Evolutionary conservation across 1,140 invertebrate species (phyloP), one percentile per base, ranked within the genome.

Genomic region (Apolygus lucorum): DNA sequence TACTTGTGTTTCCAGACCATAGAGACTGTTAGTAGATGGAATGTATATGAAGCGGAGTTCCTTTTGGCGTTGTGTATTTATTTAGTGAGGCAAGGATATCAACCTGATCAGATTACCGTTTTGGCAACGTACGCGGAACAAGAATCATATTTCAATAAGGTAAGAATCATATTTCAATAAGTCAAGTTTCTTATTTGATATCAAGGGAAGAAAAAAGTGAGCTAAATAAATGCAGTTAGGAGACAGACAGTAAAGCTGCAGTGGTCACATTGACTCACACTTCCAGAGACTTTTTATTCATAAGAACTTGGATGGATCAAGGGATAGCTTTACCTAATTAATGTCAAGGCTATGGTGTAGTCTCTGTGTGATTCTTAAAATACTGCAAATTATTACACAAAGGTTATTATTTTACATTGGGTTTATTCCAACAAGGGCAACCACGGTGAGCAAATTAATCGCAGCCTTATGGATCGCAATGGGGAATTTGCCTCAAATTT

Each of bases 151-250:
- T 64, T 28, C 29, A 13, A 67, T 2, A 17, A 24, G 34, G 17
- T 14, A 42, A 67, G 22, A 25, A 27, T 4, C 14, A 28, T 66
- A 27, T 66, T 27, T 25, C 21, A 27, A 66, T 66, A 27, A 17
- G 27, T 66, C 22, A 42, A 68, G 24, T 52, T 52, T 72, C 27
- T 34, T 72, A 17, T 59, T 8, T 59, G 54, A 59, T 4, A 59
- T 24, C 22, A 49, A 49, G 34, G 34, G 17, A 49, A 49, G 34
- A 11, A 49, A 49, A 49, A 8, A 49, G 34, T 49, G n/a, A n/a
- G n/a, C n/a, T n/a, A n/a, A n/a, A n/a, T n/a, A n/a, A n/a, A n/a
- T n/a, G n/a, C n/a, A n/a, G n/a, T n/a, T n/a, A n/a, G n/a, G n/a
- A n/a, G n/a, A n/a, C n/a, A n/a, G n/a, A n/a, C n/a, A n/a, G n/a